A percentile compares a stretch with the other conserved stretches of the same genome.
These are phyloP conservation scores for Drosophila colorata DNA, from an alignment of 2,888 invertebrate genomes.

Conservation along the genomic window DNA sequence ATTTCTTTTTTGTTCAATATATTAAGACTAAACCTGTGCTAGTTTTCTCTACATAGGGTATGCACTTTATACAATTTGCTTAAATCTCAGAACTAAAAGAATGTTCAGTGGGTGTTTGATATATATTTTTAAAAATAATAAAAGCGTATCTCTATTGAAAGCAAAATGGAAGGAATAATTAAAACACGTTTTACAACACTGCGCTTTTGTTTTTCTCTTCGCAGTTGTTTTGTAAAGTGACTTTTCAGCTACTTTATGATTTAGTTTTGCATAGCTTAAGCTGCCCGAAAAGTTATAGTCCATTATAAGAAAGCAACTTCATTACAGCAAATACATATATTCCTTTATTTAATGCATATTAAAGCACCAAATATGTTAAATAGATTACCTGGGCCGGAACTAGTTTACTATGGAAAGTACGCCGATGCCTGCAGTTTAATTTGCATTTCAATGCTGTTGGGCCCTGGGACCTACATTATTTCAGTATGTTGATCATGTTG, in stretches of 20 bases:
- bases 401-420: slow-evolving; percentile 1
- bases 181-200: slow-evolving; percentile 5
- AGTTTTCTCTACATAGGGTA: too few relatives aligned
- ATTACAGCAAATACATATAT: slow-evolving; percentile 11
- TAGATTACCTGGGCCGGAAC: slow-evolving; percentile 16
- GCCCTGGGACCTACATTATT: slow-evolving; percentile 12
- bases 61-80: too few relatives aligned
- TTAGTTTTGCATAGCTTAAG: neutral
- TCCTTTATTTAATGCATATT: neutral
- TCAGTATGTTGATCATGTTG: slow-evolving; percentile 29
- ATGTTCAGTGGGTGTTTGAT: too few relatives aligned
- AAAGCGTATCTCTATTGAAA: too few relatives aligned
- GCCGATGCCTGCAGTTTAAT: slow-evolving; percentile 23
- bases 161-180: too few relatives aligned
- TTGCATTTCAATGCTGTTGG: slow-evolving; percentile 52
- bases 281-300: slow-evolving; percentile 1
- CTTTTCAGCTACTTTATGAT: slow-evolving; percentile 16
- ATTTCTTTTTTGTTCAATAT: too few relatives aligned
- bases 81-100: too few relatives aligned
- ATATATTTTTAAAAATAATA: too few relatives aligned
- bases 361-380: slow-evolving; percentile 30
- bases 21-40: too few relatives aligned
- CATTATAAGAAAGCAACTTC: slow-evolving; percentile 9
- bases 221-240: slow-evolving; percentile 1
- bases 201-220: neutral